Conservation (phyloP, 2,113 vertebrate species). For the Morone chrysops region DNA sequence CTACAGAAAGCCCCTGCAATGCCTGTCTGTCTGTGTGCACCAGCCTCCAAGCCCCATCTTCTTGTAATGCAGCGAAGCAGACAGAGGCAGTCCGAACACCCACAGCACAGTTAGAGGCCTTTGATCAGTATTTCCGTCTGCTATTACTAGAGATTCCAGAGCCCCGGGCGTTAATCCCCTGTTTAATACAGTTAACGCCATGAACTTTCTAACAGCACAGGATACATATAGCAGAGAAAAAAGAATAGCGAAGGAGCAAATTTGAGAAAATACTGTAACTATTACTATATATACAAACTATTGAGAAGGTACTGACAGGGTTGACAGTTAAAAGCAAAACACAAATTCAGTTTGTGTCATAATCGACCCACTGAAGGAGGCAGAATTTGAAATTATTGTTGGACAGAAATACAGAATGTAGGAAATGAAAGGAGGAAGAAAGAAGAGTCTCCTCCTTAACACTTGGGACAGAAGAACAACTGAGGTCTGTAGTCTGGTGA, state of each 20-base stretch:
- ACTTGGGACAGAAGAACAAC: not conserved
- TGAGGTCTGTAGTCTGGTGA: not conserved
- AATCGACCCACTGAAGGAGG: not conserved
- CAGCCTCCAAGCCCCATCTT: constrained; percentile 57
- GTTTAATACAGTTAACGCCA: constrained; percentile 76
- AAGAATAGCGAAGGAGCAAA: constrained; percentile 19
- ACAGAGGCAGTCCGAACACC: constrained; percentile 74
- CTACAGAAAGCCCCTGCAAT: constrained; percentile 41
- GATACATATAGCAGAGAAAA: constrained; percentile 43
- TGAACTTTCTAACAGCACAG: constrained; percentile 63
- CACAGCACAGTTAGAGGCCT: constrained; percentile 78
- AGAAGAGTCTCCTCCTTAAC: not conserved
- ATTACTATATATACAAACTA: not conserved
- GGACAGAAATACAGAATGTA: not conserved
- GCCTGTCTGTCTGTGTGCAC: constrained; percentile 40
- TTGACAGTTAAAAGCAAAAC: not conserved
- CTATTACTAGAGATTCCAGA: constrained; percentile 77
- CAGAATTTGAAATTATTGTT: not conserved
- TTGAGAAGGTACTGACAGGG: not conserved
- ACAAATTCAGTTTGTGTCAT: not conserved
- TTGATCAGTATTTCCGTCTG: constrained; percentile 80
- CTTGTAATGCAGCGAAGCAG: constrained; percentile 75
- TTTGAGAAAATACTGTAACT: constrained; percentile 17
- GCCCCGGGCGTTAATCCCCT: constrained; percentile 76
- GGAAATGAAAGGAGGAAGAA: not conserved